A percentile compares a stretch with the other conserved stretches of the same genome.
phyloP scores from a whole-genome alignment of 2,797 vertebrate species.

The Bradypodion pumilum region DNA sequence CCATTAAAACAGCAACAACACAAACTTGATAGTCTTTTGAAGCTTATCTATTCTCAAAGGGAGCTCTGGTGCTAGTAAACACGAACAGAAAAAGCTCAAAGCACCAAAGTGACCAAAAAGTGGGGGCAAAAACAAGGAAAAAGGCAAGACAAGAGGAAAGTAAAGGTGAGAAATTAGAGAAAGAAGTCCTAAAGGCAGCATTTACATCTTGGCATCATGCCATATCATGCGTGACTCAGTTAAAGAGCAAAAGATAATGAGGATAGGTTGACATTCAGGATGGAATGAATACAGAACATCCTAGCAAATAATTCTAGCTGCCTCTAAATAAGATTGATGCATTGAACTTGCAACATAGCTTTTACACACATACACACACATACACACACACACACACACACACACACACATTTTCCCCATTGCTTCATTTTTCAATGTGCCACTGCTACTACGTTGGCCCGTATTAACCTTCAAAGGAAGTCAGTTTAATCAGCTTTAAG shows the following conservation, averaged over 20 bases:
- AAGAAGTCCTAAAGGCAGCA: constrained; percentile 11
- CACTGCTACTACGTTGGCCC: background rate
- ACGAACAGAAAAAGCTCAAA: background rate
- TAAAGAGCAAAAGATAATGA: constrained; percentile 37
- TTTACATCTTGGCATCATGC: constrained; percentile 25
- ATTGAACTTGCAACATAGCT: background rate
- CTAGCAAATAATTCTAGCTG: constrained; percentile 9
- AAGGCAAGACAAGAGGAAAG: background rate
- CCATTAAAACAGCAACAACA: constrained; percentile 6
- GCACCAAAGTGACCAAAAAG: background rate
- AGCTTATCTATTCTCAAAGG: background rate
- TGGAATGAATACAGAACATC: constrained; percentile 21
- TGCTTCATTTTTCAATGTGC: background rate
- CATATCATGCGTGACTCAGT: constrained; percentile 26
- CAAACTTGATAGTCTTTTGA: background rate
- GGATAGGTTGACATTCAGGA: background rate
- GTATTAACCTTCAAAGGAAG: constrained; percentile 26
- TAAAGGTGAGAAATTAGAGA: constrained; percentile 5
- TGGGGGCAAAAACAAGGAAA: background rate
- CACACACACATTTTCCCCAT: background rate
- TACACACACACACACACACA: background rate
- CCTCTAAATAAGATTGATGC: background rate
- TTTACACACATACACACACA: constrained; percentile 6
- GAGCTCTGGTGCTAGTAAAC: background rate
- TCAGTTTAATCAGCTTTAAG: constrained; percentile 21